Evolutionary conservation across 2,888 invertebrate genomes (phyloP).

Genomic region (Drosophila pseudotalamancana): DNA sequence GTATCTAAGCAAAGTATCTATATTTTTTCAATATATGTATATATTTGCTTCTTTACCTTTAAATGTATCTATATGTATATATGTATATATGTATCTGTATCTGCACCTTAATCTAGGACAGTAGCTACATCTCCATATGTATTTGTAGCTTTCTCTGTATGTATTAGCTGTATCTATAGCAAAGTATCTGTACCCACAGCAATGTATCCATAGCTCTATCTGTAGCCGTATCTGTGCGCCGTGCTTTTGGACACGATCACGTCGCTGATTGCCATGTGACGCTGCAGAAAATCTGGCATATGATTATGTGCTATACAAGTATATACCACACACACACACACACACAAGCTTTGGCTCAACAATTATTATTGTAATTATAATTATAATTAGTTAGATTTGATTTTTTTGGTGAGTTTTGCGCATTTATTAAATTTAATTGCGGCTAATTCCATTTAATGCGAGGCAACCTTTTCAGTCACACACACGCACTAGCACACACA

Average conservation of each 20-base stretch:
- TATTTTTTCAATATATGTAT: background rate
- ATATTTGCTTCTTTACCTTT: background rate
- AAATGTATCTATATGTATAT: background rate
- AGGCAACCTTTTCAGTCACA: slow-evolving; percentile 33
- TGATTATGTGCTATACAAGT: slow-evolving; percentile 53
- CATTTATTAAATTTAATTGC: slow-evolving; percentile 55
- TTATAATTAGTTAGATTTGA: slow-evolving; percentile 42
- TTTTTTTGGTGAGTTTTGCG: slow-evolving; percentile 43
- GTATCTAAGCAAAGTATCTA: background rate
- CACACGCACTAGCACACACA: slow-evolving; percentile 24
- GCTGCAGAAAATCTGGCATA: slow-evolving; percentile 64
- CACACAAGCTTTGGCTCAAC: background rate
- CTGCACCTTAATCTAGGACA: background rate
- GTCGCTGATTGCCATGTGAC: slow-evolving; percentile 69
- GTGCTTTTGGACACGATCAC: slow-evolving; percentile 62
- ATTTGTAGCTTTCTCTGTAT: background rate
- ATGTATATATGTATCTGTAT: background rate
- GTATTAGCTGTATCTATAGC: background rate
- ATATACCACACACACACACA: slow-evolving; percentile 6
- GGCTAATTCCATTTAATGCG: slow-evolving; percentile 60
- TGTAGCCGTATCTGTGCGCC: slow-evolving; percentile 26
- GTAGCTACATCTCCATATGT: background rate
- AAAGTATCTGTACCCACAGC: background rate
- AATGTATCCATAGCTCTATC: background rate
- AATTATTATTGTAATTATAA: slow-evolving; percentile 36